Conservation (phyloP, 2,113 vertebrate genomes). For the Neofelis nebulosa region DNA sequence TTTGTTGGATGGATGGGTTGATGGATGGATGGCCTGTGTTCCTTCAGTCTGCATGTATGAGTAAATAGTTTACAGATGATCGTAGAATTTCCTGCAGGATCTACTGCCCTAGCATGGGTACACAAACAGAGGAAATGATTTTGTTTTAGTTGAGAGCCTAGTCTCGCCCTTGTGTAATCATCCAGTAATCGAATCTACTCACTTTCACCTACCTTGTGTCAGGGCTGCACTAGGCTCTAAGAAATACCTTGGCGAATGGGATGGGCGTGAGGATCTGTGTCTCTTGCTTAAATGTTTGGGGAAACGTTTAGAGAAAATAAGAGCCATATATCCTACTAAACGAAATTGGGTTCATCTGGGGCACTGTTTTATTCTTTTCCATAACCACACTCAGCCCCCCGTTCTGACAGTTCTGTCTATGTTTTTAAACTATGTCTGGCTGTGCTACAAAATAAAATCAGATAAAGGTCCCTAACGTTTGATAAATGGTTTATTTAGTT, state of each 20-base stretch:
- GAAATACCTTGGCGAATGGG: not conserved
- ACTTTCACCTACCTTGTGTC: not conserved
- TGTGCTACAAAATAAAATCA: conserved; percentile 65
- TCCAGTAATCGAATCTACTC: not conserved
- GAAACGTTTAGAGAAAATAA: conserved; percentile 45
- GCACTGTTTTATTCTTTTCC: conserved; percentile 52
- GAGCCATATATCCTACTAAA: conserved; percentile 19
- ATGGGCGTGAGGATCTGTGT: not conserved
- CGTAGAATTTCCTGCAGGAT: not conserved
- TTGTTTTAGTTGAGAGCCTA: not conserved
- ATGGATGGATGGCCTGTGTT: not conserved
- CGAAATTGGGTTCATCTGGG: conserved; percentile 41
- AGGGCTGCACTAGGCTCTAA: not conserved
- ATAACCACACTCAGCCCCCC: conserved; percentile 2
- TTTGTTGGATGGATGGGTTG: not conserved
- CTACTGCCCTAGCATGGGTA: not conserved
- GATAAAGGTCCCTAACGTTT: conserved; percentile 55
- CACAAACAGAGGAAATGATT: not conserved
- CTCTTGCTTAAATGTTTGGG: conserved; percentile 4
- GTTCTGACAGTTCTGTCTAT: conserved; percentile 16
- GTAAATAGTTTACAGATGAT: not conserved
- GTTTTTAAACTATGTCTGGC: conserved; percentile 61
- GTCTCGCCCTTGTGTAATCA: not conserved
- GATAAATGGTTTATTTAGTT: conserved; percentile 70
- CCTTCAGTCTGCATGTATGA: not conserved